A percentile compares a stretch with the other conserved stretches of the same genome.
phyloP scores from a whole-genome alignment of 2,113 vertebrate genomes.

The Redunca redunca region DNA sequence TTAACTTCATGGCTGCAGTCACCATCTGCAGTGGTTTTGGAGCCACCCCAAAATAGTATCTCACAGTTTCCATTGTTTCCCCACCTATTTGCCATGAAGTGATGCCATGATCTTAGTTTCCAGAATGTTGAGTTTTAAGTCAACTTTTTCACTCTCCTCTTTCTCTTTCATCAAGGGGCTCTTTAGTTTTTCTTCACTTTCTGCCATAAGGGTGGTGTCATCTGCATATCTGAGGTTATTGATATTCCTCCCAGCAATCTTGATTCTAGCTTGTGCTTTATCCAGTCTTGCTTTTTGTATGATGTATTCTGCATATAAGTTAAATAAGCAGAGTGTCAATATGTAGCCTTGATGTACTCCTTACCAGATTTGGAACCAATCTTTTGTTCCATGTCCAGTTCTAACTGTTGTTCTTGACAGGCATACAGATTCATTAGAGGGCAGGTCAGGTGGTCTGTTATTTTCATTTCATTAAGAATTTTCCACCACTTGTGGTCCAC shows the following conservation, averaged over 20 bases:
- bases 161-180: background rate
- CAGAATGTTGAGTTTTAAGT: background rate
- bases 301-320: background rate
- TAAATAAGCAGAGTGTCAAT: background rate
- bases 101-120: background rate
- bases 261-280: no score
- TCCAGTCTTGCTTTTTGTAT: no score
- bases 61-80: background rate
- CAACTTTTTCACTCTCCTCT: background rate
- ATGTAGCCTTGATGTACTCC: background rate
- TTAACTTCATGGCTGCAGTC: background rate
- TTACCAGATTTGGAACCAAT: background rate
- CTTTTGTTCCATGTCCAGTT: background rate
- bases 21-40: background rate
- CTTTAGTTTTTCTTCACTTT: background rate
- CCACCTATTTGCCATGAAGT: background rate
- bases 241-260: background rate
- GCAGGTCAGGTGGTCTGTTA: background rate
- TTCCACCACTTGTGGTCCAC: background rate
- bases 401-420: background rate
- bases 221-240: background rate
- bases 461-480: background rate
- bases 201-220: background rate
- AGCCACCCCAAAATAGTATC: background rate
- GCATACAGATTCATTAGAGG: no score